These are phyloP conservation scores for Danio jaintianensis DNA, from an alignment of 2,797 vertebrate genomes.

Conservation along the genomic window DNA sequence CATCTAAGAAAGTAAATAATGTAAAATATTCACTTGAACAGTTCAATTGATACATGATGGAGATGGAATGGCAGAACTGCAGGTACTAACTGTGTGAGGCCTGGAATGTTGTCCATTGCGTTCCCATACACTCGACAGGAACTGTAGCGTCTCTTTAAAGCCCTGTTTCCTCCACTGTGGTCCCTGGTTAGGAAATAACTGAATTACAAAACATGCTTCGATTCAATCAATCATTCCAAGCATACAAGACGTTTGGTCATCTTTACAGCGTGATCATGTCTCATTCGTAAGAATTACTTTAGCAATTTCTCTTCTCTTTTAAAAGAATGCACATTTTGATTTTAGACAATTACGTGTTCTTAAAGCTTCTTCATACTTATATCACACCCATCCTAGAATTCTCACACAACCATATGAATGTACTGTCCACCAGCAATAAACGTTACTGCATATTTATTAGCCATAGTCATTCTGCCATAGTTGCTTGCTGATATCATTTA, in stretches of 20 bases:
- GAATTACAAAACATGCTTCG: neutral
- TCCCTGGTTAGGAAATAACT: constrained; percentile 78
- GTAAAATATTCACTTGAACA: neutral
- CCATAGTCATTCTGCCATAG: neutral
- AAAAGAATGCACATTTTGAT: neutral
- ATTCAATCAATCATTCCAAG: neutral
- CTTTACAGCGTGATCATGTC: neutral
- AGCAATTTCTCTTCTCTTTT: neutral
- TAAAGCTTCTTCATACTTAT: neutral
- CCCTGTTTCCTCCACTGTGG: constrained; percentile 93
- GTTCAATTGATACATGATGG: neutral
- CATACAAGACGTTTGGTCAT: neutral
- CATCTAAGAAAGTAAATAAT: no score
- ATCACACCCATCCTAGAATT: neutral
- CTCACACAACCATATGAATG: neutral
- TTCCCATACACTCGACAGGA: constrained; percentile 93
- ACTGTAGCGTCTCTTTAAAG: constrained; percentile 80
- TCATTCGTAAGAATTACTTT: neutral
- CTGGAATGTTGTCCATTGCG: constrained; percentile 89
- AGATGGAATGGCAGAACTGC: neutral
- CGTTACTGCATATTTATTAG: neutral
- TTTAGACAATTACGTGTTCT: no score
- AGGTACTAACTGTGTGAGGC: constrained; percentile 90
- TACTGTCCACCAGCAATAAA: neutral
- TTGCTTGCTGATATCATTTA: neutral